A percentile compares a stretch with the other conserved stretches of the same genome.
These are phyloP conservation scores for Lagopus muta DNA, from an alignment of 2,113 vertebrate genomes.

Conservation along the genomic window DNA sequence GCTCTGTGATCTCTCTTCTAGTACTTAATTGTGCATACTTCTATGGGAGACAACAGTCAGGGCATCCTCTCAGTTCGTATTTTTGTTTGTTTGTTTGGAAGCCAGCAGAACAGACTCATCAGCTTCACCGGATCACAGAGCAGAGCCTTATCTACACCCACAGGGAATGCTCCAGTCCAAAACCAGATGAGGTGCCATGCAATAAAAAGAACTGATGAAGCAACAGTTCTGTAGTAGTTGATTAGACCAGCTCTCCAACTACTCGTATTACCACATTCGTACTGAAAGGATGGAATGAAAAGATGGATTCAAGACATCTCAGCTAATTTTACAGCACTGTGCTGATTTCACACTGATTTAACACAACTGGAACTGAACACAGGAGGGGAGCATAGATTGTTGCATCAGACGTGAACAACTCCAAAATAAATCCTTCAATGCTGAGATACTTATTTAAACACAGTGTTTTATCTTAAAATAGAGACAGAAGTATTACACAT, in stretches of 20 bases:
- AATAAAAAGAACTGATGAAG: neutral
- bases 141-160: neutral
- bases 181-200: neutral
- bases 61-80: neutral
- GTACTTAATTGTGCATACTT: neutral
- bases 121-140: neutral
- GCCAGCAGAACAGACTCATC: neutral
- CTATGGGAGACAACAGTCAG: neutral
- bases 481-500: rapidly evolving
- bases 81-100: neutral
- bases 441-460: neutral
- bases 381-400: rapidly evolving
- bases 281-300: neutral
- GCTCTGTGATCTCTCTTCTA: neutral
- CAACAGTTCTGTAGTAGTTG: neutral
- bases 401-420: neutral
- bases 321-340: neutral
- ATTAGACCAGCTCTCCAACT: neutral
- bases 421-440: neutral
- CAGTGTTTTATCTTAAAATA: neutral
- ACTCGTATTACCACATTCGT: neutral
- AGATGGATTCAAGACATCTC: neutral
- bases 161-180: neutral
- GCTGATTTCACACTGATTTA: neutral
- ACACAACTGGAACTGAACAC: neutral